These are phyloP conservation scores for Teleopsis dalmanni DNA, from an alignment of 1,140 invertebrate species.

Conservation along the genomic window DNA sequence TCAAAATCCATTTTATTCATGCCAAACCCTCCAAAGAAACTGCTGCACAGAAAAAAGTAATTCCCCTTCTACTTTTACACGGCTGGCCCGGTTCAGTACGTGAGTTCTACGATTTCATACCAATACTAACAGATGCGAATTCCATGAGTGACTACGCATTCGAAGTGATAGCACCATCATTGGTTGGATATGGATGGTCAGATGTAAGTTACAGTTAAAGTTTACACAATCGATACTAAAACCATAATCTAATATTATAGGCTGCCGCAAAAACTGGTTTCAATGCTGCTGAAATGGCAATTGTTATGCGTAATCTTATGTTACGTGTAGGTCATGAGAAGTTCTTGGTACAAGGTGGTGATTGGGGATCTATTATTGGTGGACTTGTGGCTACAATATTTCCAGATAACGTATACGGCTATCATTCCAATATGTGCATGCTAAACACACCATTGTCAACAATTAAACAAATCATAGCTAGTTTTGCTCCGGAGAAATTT, in stretches of 20 bases:
- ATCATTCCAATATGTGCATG: slow-evolving; percentile 55
- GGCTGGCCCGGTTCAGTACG: slow-evolving; percentile 89
- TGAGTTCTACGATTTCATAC: slow-evolving; percentile 78
- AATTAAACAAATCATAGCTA: slow-evolving; percentile 28
- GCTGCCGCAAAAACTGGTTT: slow-evolving; percentile 56
- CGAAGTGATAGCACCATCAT: slow-evolving; percentile 69
- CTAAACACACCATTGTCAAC: slow-evolving; percentile 21
- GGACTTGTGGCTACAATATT: slow-evolving; percentile 57
- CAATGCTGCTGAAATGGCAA: slow-evolving; percentile 55
- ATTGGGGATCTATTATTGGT: slow-evolving; percentile 66
- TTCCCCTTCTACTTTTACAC: slow-evolving; percentile 70
- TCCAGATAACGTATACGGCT: slow-evolving; percentile 56
- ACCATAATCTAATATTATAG: slow-evolving; percentile 20
- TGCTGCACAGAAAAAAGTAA: slow-evolving; percentile 46
- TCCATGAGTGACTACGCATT: slow-evolving; percentile 60
- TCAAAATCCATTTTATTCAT: slow-evolving; percentile 69
- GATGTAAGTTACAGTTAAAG: slow-evolving; percentile 47
- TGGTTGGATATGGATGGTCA: slow-evolving; percentile 82
- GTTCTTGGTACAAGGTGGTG: slow-evolving; percentile 77
- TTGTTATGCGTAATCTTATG: slow-evolving; percentile 80
- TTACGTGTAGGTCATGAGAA: slow-evolving; percentile 61
- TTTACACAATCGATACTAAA: background rate
- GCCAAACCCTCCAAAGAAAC: slow-evolving; percentile 50
- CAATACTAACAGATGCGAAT: slow-evolving; percentile 54
- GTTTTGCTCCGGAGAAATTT: slow-evolving; percentile 26